Conservation (phyloP, 2,888 invertebrate genomes). For the Muschampia plurimacula region DNA sequence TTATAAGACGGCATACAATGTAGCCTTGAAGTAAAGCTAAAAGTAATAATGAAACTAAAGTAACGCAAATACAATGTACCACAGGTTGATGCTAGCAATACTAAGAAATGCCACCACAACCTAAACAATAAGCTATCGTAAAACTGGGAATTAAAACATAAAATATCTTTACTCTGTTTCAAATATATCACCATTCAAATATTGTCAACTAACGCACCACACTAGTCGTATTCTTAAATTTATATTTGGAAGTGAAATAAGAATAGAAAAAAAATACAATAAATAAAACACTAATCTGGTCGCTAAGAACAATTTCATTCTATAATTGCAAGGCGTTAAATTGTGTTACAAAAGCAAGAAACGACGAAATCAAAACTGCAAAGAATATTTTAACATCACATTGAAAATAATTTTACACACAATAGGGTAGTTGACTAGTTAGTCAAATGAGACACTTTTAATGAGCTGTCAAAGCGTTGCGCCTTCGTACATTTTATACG, state of each 20-base stretch:
- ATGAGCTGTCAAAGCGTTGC: too few relatives aligned
- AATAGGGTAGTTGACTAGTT: too few relatives aligned
- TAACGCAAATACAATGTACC: constrained; percentile 42
- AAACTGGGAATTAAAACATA: not conserved
- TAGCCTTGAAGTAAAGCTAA: constrained; percentile 67
- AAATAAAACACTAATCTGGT: too few relatives aligned
- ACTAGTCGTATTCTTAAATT: not conserved
- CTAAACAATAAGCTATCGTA: constrained; percentile 5
- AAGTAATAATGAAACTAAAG: constrained; percentile 58
- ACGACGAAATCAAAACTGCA: constrained; percentile 1
- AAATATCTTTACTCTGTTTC: not conserved
- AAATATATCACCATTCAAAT: not conserved
- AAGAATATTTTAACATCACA: not conserved
- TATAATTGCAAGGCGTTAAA: constrained; percentile 1
- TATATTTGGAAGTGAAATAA: too few relatives aligned
- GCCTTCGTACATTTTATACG: too few relatives aligned
- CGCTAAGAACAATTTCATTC: too few relatives aligned
- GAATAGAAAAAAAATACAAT: too few relatives aligned
- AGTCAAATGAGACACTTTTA: too few relatives aligned
- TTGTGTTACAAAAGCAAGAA: constrained; percentile 10
- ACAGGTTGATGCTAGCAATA: constrained; percentile 59
- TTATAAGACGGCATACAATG: constrained; percentile 59
- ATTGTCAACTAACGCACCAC: not conserved
- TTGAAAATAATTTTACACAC: too few relatives aligned
- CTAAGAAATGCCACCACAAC: constrained; percentile 49